phyloP scores from a whole-genome alignment of 2,888 invertebrate genomes.

The Carpatolechia fugitivella region DNA sequence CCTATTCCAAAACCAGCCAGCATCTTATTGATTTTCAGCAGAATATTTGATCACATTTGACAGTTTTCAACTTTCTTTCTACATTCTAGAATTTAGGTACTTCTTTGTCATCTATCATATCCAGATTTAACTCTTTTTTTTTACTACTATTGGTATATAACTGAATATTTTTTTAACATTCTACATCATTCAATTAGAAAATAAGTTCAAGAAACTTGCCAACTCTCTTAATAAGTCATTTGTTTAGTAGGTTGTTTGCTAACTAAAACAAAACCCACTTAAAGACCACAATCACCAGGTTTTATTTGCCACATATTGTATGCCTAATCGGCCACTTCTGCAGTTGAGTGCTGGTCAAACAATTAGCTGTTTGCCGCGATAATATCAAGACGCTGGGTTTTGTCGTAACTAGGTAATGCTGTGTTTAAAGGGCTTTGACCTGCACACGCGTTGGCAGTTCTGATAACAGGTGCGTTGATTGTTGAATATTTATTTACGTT shows the following conservation, averaged over 20 bases:
- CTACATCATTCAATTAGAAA: no score
- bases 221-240: not conserved
- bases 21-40: no score
- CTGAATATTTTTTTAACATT: no score
- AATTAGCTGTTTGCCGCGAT: constrained; percentile 9
- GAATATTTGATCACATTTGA: no score
- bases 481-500: not conserved
- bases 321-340: not conserved
- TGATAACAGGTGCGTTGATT: constrained; percentile 5
- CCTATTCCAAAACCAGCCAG: no score
- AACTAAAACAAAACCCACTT: not conserved
- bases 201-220: no score
- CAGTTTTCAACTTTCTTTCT: no score
- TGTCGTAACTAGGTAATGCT: not conserved
- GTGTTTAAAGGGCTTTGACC: not conserved
- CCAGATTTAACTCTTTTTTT: no score
- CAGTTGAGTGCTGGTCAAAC: constrained; percentile 2
- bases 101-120: no score
- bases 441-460: not conserved
- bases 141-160: no score
- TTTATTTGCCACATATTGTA: constrained; percentile 3
- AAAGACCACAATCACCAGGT: not conserved
- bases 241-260: not conserved
- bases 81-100: no score
- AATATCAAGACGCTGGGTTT: not conserved